Conservation (phyloP, 2,797 vertebrate species). For the Gymnothorax javanicus region DNA sequence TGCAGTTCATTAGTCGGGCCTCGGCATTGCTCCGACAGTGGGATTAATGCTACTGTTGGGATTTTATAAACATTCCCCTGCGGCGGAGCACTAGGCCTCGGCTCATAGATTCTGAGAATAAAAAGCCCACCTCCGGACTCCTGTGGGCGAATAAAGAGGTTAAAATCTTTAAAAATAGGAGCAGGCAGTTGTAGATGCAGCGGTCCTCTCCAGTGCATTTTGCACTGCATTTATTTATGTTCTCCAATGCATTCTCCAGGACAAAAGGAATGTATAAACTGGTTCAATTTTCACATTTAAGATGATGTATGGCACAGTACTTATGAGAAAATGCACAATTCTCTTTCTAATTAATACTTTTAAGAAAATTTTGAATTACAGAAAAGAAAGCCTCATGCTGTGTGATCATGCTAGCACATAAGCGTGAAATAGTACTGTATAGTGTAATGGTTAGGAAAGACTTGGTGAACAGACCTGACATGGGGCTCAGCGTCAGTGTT, state of each 20-base stretch:
- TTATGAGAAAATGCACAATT: neutral
- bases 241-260: neutral
- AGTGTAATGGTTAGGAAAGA: neutral
- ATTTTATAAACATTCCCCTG: constrained; percentile 4
- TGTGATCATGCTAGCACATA: neutral
- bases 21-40: constrained; percentile 2
- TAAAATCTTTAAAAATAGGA: neutral
- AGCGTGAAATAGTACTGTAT: neutral
- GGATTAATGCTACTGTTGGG: neutral
- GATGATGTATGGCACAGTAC: neutral
- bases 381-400: neutral
- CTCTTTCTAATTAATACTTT: neutral
- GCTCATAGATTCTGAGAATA: constrained; percentile 4
- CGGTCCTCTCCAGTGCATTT: neutral
- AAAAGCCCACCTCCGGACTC: neutral
- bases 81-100: neutral
- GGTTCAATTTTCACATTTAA: neutral
- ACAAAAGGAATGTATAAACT: neutral
- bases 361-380: neutral
- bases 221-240: neutral
- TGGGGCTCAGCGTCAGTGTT: neutral
- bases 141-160: neutral
- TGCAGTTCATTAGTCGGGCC: constrained; percentile 7
- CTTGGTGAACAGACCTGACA: neutral
- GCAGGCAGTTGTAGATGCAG: neutral